Conservation (phyloP, 2,888 invertebrate genomes). For the Watsonalla cultraria region DNA sequence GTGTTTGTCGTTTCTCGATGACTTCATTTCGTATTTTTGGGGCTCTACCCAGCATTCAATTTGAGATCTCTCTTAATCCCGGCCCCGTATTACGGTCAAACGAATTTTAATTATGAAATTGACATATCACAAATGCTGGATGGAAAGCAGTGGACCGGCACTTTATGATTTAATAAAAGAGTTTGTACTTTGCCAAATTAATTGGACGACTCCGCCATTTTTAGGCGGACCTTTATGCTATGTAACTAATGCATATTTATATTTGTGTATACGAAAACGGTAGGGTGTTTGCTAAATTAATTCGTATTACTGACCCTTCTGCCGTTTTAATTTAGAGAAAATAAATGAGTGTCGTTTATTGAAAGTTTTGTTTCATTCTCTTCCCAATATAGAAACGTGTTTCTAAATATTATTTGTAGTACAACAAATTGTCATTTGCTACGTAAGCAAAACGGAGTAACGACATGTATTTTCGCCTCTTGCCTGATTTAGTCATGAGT, state of each 20-base stretch:
- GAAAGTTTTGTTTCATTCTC: slow-evolving; percentile 12
- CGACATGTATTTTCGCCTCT: no score
- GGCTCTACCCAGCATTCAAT: slow-evolving; percentile 58
- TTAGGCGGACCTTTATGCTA: slow-evolving; percentile 47
- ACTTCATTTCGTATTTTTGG: slow-evolving; percentile 56
- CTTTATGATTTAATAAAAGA: slow-evolving; percentile 77
- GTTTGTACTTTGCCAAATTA: slow-evolving; percentile 64
- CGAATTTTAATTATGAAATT: slow-evolving; percentile 77
- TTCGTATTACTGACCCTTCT: slow-evolving; percentile 32
- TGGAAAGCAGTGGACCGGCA: slow-evolving; percentile 41
- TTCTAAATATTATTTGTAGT: no score
- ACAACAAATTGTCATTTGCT: no score
- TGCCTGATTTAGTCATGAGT: no score
- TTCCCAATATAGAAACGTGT: background rate
- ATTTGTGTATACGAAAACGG: slow-evolving; percentile 58
- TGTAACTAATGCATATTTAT: slow-evolving; percentile 75
- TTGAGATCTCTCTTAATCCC: slow-evolving; percentile 59
- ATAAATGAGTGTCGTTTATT: background rate
- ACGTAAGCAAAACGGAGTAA: no score
- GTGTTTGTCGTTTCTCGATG: slow-evolving; percentile 57
- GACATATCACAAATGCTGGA: slow-evolving; percentile 62
- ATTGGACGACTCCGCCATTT: slow-evolving; percentile 56
- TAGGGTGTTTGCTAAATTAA: slow-evolving; percentile 55
- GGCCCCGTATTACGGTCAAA: slow-evolving; percentile 67
- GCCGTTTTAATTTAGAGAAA: slow-evolving; percentile 8